A percentile compares a stretch with the other conserved stretches of the same genome.
Evolutionary conservation across 2,888 invertebrate species (phyloP).

Genomic region (Pristionchus arcanus): DNA sequence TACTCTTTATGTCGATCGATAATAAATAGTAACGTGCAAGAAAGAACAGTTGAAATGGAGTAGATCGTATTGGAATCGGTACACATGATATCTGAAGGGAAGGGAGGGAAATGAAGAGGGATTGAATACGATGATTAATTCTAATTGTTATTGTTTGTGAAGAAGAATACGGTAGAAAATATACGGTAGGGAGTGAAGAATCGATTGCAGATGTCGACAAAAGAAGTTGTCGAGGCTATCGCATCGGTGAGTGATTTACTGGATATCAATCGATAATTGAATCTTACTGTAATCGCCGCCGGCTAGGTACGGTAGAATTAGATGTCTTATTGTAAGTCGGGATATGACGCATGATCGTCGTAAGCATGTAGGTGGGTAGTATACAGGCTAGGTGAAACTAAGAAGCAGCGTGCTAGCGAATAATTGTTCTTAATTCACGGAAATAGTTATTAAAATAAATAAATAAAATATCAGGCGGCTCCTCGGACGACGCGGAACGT

Average conservation of each 20-base stretch:
- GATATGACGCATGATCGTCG: too few relatives aligned
- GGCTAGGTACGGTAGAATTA: background rate
- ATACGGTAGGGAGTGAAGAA: background rate
- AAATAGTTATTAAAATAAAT: background rate
- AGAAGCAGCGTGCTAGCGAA: too few relatives aligned
- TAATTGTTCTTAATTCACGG: background rate
- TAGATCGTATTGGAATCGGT: slow-evolving; percentile 38
- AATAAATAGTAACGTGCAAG: slow-evolving; percentile 17
- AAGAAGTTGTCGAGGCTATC: slow-evolving; percentile 32
- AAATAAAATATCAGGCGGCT: slow-evolving; percentile 62
- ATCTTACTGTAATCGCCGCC: background rate
- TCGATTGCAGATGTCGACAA: slow-evolving; percentile 38
- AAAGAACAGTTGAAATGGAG: background rate
- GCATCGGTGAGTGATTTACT: slow-evolving; percentile 7
- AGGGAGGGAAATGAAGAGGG: background rate
- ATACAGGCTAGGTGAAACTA: too few relatives aligned
- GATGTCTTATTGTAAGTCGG: background rate
- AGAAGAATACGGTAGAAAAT: background rate
- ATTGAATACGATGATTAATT: too few relatives aligned
- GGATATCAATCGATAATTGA: background rate
- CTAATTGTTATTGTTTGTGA: too few relatives aligned
- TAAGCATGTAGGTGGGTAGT: too few relatives aligned
- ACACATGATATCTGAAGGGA: slow-evolving; percentile 39
- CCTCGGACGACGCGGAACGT: slow-evolving; percentile 75
- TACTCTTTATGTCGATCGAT: background rate